Percentiles rank a stretch among this genome's conserved stretches.
Conservation (phyloP, 2,797 vertebrate species). For the Telmatherina bonti region DNA sequence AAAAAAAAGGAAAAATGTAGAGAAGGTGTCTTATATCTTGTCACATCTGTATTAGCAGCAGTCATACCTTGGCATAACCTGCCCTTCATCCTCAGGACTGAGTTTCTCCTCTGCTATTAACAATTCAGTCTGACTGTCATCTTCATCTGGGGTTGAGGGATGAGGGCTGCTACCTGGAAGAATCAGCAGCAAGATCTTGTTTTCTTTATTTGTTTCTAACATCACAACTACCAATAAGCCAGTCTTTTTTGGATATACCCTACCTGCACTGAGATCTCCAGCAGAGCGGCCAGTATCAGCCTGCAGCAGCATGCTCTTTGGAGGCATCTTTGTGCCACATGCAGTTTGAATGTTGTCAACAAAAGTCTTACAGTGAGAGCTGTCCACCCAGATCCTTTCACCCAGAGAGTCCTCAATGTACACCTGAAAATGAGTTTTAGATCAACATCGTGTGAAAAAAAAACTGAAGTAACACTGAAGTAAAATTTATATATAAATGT, state of each 20-base stretch:
- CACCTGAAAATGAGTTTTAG: constrained; percentile 81
- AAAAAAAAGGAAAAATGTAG: neutral
- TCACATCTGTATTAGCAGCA: neutral
- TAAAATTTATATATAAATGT: no score
- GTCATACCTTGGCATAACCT: constrained; percentile 93
- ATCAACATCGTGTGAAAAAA: neutral
- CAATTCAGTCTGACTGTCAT: constrained; percentile 95
- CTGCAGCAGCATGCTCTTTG: constrained; percentile 94
- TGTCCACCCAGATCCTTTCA: constrained; percentile 99
- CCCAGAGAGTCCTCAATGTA: constrained; percentile 98
- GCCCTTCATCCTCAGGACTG: constrained; percentile 96
- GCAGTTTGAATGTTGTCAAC: constrained; percentile 99
- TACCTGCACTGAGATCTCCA: constrained; percentile 97
- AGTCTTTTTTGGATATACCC: neutral
- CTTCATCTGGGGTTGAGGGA: constrained; percentile 95
- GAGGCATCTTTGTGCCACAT: constrained; percentile 96
- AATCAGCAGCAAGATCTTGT: neutral
- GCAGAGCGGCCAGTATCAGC: constrained; percentile 88
- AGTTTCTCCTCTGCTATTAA: constrained; percentile 98
- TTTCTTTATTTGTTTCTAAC: neutral
- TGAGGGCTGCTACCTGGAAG: constrained; percentile 94
- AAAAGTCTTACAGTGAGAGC: constrained; percentile 95
- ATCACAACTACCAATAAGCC: neutral
- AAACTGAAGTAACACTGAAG: neutral
- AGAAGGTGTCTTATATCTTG: no score